Conservation (phyloP, 2,888 invertebrate species). For the Anthrax anthrax region DNA sequence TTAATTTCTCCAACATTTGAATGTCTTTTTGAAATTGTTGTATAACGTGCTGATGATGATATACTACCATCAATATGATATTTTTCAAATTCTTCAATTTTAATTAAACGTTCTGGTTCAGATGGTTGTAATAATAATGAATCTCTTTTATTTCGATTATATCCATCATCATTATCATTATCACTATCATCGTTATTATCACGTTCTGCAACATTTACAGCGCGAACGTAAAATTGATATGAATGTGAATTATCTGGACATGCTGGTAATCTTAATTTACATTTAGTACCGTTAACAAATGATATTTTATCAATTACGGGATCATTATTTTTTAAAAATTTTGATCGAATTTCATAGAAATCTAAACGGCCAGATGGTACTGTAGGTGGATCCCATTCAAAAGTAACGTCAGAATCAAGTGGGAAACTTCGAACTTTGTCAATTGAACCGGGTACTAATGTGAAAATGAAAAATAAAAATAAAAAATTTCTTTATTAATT, state of each 20-base stretch:
- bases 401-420: constrained; percentile 15
- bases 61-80: neutral
- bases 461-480: neutral
- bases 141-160: constrained; percentile 10
- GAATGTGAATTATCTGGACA: constrained; percentile 14
- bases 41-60: neutral
- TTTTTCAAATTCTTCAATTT: neutral
- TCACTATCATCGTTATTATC: constrained; percentile 10
- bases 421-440: constrained; percentile 1
- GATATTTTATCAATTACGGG: constrained; percentile 13
- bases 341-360: constrained; percentile 38
- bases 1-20: constrained; percentile 15
- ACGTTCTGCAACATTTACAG: constrained; percentile 22
- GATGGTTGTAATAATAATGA: neutral
- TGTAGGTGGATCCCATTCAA: constrained; percentile 40
- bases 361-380: constrained; percentile 41
- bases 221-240: constrained; percentile 19
- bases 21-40: constrained; percentile 10
- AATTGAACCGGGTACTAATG: constrained; percentile 14
- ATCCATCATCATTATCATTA: constrained; percentile 9
- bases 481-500: neutral
- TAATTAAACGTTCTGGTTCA: neutral
- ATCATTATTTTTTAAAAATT: constrained; percentile 1
- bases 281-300: constrained; percentile 14
- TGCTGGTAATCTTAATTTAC: constrained; percentile 14